phyloP scores from a whole-genome alignment of 2,888 invertebrate species.

The Lypha dubia region DNA sequence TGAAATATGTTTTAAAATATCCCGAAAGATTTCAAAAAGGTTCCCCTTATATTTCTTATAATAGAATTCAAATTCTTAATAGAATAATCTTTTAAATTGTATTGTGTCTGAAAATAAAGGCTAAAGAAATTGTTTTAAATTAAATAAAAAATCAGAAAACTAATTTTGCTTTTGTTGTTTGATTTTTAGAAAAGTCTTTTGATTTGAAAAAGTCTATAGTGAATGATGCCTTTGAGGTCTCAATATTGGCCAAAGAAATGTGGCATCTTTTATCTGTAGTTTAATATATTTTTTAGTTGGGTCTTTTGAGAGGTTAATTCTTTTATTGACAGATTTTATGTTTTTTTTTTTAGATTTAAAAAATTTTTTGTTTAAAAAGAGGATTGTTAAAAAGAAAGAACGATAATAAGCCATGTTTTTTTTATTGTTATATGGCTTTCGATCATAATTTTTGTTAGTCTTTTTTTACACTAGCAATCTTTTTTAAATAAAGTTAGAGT shows the following conservation, averaged over 20 bases:
- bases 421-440: no score
- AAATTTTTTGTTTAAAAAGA: no score
- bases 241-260: conserved; percentile 76
- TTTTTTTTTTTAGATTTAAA: conserved; percentile 8
- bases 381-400: no score
- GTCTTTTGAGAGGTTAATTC: conserved; percentile 12
- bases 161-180: conserved; percentile 50
- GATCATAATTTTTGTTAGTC: no score
- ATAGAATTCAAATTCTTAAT: conserved; percentile 70
- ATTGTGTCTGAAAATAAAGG: neutral
- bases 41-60: neutral
- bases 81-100: conserved; percentile 78
- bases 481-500: no score
- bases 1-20: neutral
- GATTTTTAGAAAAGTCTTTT: conserved; percentile 31
- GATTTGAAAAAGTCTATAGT: neutral
- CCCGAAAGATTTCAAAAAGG: neutral
- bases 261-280: conserved; percentile 71
- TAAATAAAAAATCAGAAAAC: conserved; percentile 75
- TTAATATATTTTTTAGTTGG: conserved; percentile 51
- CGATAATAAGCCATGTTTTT: no score
- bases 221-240: conserved; percentile 72
- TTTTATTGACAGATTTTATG: conserved; percentile 7
- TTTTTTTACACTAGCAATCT: no score
- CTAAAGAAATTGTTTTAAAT: conserved; percentile 38